These are phyloP conservation scores for Callipepla californica DNA, from an alignment of 2,113 vertebrate genomes.

Conservation along the genomic window DNA sequence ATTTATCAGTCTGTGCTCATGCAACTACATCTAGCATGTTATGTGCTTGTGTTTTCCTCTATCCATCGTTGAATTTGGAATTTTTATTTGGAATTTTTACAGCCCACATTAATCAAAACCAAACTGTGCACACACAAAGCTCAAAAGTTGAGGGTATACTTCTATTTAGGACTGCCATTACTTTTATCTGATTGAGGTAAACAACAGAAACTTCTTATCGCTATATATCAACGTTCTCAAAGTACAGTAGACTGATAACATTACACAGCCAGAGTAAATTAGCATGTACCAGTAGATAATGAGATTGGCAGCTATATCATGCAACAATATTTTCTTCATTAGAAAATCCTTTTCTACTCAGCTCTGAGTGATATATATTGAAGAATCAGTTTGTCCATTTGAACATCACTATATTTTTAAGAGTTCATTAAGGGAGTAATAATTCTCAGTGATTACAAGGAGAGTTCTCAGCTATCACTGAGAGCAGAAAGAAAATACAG, in stretches of 20 bases:
- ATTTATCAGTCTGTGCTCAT: not conserved
- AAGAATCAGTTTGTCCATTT: not conserved
- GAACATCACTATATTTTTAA: not conserved
- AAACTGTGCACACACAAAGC: not conserved
- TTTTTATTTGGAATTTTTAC: not conserved
- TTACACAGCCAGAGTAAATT: not conserved
- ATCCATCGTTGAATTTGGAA: not conserved
- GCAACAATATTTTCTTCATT: not conserved
- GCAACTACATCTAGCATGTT: not conserved
- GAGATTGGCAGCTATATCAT: not conserved
- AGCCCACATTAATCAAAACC: not conserved
- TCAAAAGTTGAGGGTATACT: not conserved
- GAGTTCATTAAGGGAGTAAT: not conserved
- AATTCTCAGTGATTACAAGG: constrained; percentile 17
- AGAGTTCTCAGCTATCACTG: constrained; percentile 17
- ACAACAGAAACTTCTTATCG: constrained; percentile 16
- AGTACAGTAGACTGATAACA: not conserved
- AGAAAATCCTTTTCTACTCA: not conserved
- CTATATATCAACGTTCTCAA: not conserved
- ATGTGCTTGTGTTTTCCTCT: not conserved
- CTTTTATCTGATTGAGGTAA: constrained; percentile 44
- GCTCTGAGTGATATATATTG: not conserved
- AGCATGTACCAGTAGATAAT: not conserved
- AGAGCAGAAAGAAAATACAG: constrained; percentile 16
- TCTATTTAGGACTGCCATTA: constrained; percentile 15